A percentile compares a stretch with the other conserved stretches of the same genome.
phyloP scores from a whole-genome alignment of 2,888 invertebrate species.

The Andrena fulva region DNA sequence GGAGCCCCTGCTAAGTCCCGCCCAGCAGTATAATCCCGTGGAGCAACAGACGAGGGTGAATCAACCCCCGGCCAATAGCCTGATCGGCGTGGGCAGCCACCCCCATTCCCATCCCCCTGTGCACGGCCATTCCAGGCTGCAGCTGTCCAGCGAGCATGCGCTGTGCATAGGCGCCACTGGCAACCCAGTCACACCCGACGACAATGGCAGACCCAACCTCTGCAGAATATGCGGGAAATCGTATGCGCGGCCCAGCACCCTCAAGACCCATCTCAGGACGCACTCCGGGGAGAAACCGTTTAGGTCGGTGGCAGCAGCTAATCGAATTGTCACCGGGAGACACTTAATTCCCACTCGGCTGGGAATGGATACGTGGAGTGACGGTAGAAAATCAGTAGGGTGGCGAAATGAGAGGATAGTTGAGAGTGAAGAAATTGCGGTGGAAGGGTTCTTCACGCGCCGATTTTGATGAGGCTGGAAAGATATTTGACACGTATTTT shows the following conservation, averaged over 20 bases:
- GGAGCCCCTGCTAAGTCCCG: constrained; percentile 84
- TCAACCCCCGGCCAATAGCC: constrained; percentile 82
- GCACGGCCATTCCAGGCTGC: constrained; percentile 80
- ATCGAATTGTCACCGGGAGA: constrained; percentile 1
- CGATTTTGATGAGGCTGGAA: no score
- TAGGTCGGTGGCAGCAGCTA: constrained; percentile 82
- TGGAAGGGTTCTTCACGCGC: no score
- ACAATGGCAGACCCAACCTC: constrained; percentile 94
- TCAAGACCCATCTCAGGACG: constrained; percentile 98
- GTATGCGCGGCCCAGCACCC: constrained; percentile 97
- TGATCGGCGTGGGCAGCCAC: constrained; percentile 80
- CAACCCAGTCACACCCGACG: constrained; percentile 87
- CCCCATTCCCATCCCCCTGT: constrained; percentile 81
- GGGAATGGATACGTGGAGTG: no score
- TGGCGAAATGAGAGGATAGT: no score
- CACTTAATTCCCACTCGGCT: background rate
- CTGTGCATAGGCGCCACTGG: constrained; percentile 84
- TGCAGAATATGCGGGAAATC: constrained; percentile 98
- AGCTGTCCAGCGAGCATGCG: constrained; percentile 84
- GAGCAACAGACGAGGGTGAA: constrained; percentile 82
- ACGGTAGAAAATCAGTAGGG: no score
- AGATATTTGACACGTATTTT: no score
- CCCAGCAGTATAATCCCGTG: constrained; percentile 83
- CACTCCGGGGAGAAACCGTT: constrained; percentile 98
- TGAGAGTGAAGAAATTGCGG: no score